Evolutionary conservation across 2,888 invertebrate species (phyloP), one percentile per base, ranked within the genome.

Genomic region (Blomia tropicalis): DNA sequence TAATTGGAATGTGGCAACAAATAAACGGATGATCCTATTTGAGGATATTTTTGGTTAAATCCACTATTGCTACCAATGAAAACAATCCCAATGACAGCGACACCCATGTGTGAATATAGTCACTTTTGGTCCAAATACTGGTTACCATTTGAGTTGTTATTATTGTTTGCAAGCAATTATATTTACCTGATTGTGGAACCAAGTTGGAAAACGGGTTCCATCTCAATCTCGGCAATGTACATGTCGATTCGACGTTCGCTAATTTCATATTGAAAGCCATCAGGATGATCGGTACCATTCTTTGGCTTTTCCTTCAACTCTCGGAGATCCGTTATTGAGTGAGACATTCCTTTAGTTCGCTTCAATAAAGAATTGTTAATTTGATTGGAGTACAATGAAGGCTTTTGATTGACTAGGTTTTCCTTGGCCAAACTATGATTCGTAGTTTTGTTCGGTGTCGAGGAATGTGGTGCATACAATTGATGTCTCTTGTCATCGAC

Each of bases 151-250:
- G 7, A 58, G 30, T 31, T 58, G 4, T 3, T 31, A 27, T 22
- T 47, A 19, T 23, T 25, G 31, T 17, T n/a, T 27, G 43, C 31
- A 51, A 3, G 7, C 51, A 47, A 47, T 17, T 27, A 14, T 47
- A 5, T 51, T 62, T 63, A 68, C 68, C 68, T 66, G 29, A 66
- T 64, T 7, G 66, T 68, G 1, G 68, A 65, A 17, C 66, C 64
- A 7, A 66, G 64, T 14, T 66, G 64, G 53, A 67, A 64, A 17
- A 68, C 41, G 4, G 64, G 66, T 43, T 67, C 68, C 43, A 63
- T 66, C 58, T 68, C 68, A 22, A 68, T 67, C 58, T 68, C 68
- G 1, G 65, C 63, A 11, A 67, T 66, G 58, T 68, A 66, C 47
- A 67, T 54, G n/a, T 67, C 66, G 62, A 66, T 66, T 19, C 67